Percentiles rank a stretch among this genome's conserved stretches.
phyloP scores from a whole-genome alignment of 2,113 vertebrate genomes.

The Ammospiza caudacuta region DNA sequence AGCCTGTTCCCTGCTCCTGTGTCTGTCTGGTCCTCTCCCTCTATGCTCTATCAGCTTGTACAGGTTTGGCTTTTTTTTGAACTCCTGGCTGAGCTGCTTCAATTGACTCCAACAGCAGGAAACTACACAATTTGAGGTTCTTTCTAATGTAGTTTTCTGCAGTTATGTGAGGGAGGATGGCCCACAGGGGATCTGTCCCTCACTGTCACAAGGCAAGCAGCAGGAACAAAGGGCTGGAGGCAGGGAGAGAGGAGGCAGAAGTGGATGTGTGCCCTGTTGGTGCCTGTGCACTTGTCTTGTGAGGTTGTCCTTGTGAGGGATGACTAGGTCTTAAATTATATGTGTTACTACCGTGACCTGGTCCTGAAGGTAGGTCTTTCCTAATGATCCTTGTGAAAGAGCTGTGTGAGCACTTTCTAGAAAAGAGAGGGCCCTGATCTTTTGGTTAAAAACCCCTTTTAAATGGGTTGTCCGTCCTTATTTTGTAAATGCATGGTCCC shows the following conservation, averaged over 20 bases:
- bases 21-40: background rate
- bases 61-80: background rate
- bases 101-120: background rate
- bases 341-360: background rate
- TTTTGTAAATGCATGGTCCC: background rate
- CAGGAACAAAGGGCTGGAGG: background rate
- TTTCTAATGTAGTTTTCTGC: background rate
- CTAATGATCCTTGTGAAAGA: background rate
- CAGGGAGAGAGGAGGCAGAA: background rate
- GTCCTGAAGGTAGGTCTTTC: background rate
- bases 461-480: background rate
- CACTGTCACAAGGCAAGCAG: background rate
- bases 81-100: background rate
- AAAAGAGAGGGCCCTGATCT: background rate
- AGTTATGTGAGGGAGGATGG: background rate
- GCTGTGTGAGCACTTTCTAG: background rate
- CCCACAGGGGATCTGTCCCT: background rate
- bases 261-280: rapidly evolving
- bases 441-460: background rate
- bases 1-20: background rate
- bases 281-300: background rate
- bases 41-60: background rate
- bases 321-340: background rate
- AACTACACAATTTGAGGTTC: background rate
- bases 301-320: background rate